Conservation (phyloP, 1,140 invertebrate species). For the Scaptomyza graminum region DNA sequence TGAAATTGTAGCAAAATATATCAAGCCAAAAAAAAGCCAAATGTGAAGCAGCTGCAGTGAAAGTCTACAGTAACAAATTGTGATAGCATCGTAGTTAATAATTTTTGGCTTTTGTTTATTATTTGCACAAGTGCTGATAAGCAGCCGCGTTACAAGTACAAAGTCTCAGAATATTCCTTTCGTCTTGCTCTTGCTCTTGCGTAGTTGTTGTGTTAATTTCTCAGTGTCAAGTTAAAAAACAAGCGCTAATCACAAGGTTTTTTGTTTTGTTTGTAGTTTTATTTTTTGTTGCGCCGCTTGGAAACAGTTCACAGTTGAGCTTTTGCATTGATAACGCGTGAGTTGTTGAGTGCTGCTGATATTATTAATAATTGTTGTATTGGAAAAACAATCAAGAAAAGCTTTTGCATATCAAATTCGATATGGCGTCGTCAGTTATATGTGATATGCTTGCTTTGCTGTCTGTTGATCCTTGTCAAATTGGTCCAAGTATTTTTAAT, state of each 20-base stretch:
- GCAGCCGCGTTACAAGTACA: conserved; percentile 1
- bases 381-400: not conserved
- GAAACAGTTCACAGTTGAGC: not conserved
- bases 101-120: conserved; percentile 8
- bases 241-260: conserved; percentile 2
- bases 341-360: not conserved
- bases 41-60: conserved; percentile 16
- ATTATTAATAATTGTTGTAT: no score
- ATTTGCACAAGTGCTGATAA: conserved; percentile 34
- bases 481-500: no score
- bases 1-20: conserved; percentile 18
- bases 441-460: no score
- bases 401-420: no score
- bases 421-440: no score
- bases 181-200: no score
- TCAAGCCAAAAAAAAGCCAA: not conserved
- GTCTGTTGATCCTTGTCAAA: no score
- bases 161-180: not conserved
- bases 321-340: not conserved
- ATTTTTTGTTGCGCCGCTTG: not conserved
- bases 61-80: conserved; percentile 16
- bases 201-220: not conserved
- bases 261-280: not conserved
- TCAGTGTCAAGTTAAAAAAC: conserved; percentile 8
- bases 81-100: conserved; percentile 1